phyloP scores from a whole-genome alignment of 2,113 vertebrate species.

The Cyprinus carpio region DNA sequence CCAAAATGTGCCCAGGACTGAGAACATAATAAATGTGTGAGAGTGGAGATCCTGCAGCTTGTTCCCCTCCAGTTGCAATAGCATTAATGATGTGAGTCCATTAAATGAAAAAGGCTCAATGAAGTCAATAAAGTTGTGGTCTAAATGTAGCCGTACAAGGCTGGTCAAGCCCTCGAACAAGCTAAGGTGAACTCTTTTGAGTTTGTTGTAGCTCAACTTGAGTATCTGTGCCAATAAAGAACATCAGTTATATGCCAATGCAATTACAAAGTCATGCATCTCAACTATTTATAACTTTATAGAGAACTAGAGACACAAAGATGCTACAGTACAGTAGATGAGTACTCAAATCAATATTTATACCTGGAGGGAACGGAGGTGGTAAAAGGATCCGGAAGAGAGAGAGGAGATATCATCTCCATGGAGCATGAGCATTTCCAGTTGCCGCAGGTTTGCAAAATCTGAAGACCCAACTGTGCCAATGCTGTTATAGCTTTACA shows the following conservation, averaged over 20 bases:
- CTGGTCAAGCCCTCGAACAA: constrained; percentile 72
- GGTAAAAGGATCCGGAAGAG: constrained; percentile 73
- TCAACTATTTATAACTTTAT: neutral
- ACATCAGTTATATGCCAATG: neutral
- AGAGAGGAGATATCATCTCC: constrained; percentile 75
- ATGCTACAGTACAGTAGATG: neutral
- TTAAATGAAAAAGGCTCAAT: constrained; percentile 78
- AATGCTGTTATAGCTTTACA: constrained; percentile 82
- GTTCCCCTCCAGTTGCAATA: constrained; percentile 80
- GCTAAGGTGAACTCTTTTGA: constrained; percentile 65
- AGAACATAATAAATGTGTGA: constrained; percentile 78
- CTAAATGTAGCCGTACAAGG: constrained; percentile 77
- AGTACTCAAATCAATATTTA: neutral
- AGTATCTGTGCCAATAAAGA: constrained; percentile 66
- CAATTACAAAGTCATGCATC: neutral
- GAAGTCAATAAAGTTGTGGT: constrained; percentile 77
- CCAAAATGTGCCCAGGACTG: constrained; percentile 76
- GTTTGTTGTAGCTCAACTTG: constrained; percentile 82
- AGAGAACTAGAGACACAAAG: neutral
- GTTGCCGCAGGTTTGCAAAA: constrained; percentile 70
- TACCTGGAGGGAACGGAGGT: constrained; percentile 77
- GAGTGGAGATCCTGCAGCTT: constrained; percentile 75
- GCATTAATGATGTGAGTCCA: constrained; percentile 74
- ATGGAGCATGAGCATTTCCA: constrained; percentile 82
- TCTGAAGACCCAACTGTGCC: constrained; percentile 70